Conservation (phyloP, 2,888 invertebrate species). For the Carterocephalus palaemon region DNA sequence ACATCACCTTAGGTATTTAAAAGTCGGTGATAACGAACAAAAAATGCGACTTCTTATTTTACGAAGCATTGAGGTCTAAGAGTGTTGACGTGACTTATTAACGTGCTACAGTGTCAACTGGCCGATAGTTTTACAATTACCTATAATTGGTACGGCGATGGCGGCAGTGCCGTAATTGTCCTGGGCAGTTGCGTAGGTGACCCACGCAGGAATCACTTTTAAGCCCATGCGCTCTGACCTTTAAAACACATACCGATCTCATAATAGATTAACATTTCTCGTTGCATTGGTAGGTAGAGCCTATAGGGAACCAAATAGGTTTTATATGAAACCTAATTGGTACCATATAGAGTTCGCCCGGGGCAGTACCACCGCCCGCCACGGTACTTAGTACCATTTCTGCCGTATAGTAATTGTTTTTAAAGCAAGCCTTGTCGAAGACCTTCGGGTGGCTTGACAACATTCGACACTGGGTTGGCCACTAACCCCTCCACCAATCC, state of each 20-base stretch:
- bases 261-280: constrained; percentile 5
- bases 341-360: too few relatives aligned
- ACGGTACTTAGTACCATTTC: too few relatives aligned
- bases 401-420: too few relatives aligned
- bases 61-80: too few relatives aligned
- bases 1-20: constrained; percentile 14
- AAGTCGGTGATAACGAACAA: constrained; percentile 7
- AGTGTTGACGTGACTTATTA: constrained; percentile 9
- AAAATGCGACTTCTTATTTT: constrained; percentile 1
- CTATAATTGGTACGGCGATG: constrained; percentile 13
- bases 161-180: constrained; percentile 11
- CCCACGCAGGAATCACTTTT: constrained; percentile 26
- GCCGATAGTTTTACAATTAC: constrained; percentile 23
- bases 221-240: constrained; percentile 2
- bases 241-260: constrained; percentile 1
- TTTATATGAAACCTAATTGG: too few relatives aligned
- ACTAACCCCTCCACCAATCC: too few relatives aligned
- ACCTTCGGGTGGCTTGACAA: too few relatives aligned
- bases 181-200: constrained; percentile 4
- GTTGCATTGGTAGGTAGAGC: not conserved
- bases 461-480: too few relatives aligned
- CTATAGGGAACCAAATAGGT: too few relatives aligned
- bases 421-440: too few relatives aligned
- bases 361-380: too few relatives aligned
- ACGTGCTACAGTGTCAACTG: constrained; percentile 13